Evolutionary conservation across 2,888 invertebrate species (phyloP), one percentile per base, ranked within the genome.

Genomic region (Mimumesa dahlbomi): DNA sequence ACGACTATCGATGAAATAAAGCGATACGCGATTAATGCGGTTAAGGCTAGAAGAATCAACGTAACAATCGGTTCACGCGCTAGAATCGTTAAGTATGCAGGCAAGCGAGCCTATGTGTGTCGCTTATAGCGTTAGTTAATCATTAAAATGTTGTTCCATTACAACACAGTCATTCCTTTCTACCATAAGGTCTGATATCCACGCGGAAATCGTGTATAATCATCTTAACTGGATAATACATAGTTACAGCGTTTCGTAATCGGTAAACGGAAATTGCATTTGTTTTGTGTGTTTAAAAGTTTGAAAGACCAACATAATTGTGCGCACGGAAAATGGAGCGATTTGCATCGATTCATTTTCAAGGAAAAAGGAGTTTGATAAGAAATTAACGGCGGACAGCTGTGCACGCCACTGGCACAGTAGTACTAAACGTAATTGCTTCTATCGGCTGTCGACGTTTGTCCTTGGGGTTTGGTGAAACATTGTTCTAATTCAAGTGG

Each of bases 341-440:
- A 73, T 70, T 61, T 48, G 59, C 64, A 70, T 70, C 72, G 72
- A 73, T 73, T 56, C 45, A 57, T 65, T 61, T 65, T 52, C 65
- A 65, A 70, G 70, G 72, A 16, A 73, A 73, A 73, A 73, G 65
- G 65, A 65, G 72, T 73, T 73, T 65, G 65, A 73, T 73, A 70
- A 73, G 72, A 65, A 70, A 70, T 65, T 73, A 70, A 65, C 50
- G 53, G 21, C 61, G 65, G 56, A 65, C 71, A 73, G 59, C 43
- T 38, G 40, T 53, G 72, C 72, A 70, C 65, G 61, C 65, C 16
- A 70, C 52, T 73, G 49, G 59, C 70, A 53, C 54, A 56, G 38
- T 50, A 53, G 56, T 52, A 56, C 36, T 45, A 56, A 73, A 57
- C 65, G 61, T 65, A 70, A 73, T 70, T 70, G 43, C 52, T 61